Conservation (phyloP, 1,140 invertebrate species). For the Dreissena polymorpha region DNA sequence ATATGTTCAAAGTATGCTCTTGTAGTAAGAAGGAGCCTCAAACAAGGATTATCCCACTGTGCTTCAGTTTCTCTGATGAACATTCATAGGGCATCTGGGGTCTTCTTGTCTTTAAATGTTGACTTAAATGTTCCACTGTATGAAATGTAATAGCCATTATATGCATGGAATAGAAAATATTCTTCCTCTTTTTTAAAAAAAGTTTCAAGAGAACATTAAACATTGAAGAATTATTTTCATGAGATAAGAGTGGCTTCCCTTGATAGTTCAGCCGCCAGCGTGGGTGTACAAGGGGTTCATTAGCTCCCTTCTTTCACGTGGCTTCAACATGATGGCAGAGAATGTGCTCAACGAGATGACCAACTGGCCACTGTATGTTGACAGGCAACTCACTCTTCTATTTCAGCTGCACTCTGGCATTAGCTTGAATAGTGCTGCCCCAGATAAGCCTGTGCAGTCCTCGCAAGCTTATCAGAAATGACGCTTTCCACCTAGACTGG, state of each 20-base stretch:
- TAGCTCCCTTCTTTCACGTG: slow-evolving; percentile 91
- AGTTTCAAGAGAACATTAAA: background rate
- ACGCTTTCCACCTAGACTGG: no score
- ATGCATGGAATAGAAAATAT: background rate
- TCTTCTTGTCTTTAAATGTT: background rate
- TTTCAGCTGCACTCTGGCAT: no score
- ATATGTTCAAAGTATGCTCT: no score
- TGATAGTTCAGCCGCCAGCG: slow-evolving; percentile 10
- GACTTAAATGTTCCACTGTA: background rate
- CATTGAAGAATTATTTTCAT: background rate
- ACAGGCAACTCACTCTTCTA: no score
- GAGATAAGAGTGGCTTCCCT: background rate
- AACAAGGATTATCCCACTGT: no score
- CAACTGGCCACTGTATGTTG: slow-evolving; percentile 93
- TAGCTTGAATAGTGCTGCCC: no score
- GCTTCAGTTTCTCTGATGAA: no score
- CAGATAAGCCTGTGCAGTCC: no score
- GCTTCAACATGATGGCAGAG: slow-evolving; percentile 93
- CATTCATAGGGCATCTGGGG: background rate
- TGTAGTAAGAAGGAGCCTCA: no score
- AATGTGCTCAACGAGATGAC: slow-evolving; percentile 94
- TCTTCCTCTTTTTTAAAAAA: background rate
- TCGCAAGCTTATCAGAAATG: no score
- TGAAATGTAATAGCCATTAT: background rate
- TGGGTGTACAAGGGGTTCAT: slow-evolving; percentile 94